A percentile compares a stretch with the other conserved stretches of the same genome.
Evolutionary conservation across 2,113 vertebrate species (phyloP).

Genomic region (Lycocorax pyrrhopterus): DNA sequence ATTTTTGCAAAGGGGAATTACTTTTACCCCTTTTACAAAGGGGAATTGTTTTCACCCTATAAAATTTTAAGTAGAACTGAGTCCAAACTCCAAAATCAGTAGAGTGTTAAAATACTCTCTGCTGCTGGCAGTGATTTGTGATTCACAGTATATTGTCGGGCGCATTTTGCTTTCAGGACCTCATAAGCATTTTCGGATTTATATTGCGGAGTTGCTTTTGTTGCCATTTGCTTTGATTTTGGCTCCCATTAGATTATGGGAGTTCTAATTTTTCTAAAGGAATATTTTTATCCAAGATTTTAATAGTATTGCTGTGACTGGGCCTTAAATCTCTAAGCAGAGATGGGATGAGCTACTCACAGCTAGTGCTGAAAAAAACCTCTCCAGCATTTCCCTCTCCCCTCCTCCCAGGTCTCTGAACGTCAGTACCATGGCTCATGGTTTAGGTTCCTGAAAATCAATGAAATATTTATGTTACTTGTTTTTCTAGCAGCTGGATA

Average conservation of each 20-base stretch:
- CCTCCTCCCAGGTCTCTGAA: background rate
- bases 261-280: background rate
- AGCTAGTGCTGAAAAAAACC: background rate
- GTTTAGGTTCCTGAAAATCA: constrained; percentile 1
- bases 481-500: background rate
- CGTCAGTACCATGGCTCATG: background rate
- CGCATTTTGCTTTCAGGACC: background rate
- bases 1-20: constrained; percentile 11
- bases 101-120: constrained; percentile 14
- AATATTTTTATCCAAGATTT: constrained; percentile 1
- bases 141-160: background rate
- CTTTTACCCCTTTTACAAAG: background rate
- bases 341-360: background rate
- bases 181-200: background rate
- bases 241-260: background rate
- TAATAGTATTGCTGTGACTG: background rate
- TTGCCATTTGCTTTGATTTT: constrained; percentile 13
- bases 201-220: background rate
- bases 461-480: constrained; percentile 9
- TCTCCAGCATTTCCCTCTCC: background rate
- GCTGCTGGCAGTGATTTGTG: constrained; percentile 15
- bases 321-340: background rate
- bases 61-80: constrained; percentile 30
- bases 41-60: background rate
- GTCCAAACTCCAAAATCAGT: background rate